Evolutionary conservation across 2,888 invertebrate genomes (phyloP), one percentile per base, ranked within the genome.

Genomic region (Drosophila siamana): DNA sequence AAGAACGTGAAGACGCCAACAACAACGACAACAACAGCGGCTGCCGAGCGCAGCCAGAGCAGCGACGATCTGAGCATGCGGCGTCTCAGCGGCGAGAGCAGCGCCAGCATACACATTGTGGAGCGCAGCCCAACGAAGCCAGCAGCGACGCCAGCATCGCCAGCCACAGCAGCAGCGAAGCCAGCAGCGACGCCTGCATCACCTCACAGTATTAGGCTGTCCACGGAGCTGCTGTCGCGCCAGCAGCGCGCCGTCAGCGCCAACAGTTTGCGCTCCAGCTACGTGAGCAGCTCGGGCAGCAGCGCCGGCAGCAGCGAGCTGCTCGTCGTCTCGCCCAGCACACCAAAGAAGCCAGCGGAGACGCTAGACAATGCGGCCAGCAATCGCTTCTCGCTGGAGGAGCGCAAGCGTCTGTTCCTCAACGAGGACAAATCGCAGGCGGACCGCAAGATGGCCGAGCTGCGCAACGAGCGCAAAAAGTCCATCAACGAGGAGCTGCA

Each of bases 1-100:
- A 95, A 94, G 67, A 94, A 94, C 77, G 91, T 85, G 2, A 90
- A 89, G 11, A n/a, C 33, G n/a, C 11, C 61, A 1, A 80, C 85
- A 0, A 6, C 44, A 0, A 8, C 9, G n/a, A n/a, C n/a, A n/a
- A n/a, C n/a, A n/a, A n/a, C 52, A 74, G 16, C 77, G 1, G 51
- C 79, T 7, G 56, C 77, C 4, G 90, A 88, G 24, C 81, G 82
- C 4, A 81, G 80, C 6, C 74, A 79, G 47, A 91, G 90, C 72
- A 89, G 62, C 54, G 90, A 91, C 16, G 91, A 91, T 44, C 73
- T 90, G 26, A 86, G 83, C 36, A 67, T 82, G 64, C 87, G 93
- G 11, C 92, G 93, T 41, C 92, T 92, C 60, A 93, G 93, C 61
- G 91, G 91, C 54, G 93, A 93, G 68, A 92, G 92, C 67, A 90